These are phyloP conservation scores for Tragelaphus imberbis DNA, from an alignment of 2,113 vertebrate genomes.

Conservation along the genomic window DNA sequence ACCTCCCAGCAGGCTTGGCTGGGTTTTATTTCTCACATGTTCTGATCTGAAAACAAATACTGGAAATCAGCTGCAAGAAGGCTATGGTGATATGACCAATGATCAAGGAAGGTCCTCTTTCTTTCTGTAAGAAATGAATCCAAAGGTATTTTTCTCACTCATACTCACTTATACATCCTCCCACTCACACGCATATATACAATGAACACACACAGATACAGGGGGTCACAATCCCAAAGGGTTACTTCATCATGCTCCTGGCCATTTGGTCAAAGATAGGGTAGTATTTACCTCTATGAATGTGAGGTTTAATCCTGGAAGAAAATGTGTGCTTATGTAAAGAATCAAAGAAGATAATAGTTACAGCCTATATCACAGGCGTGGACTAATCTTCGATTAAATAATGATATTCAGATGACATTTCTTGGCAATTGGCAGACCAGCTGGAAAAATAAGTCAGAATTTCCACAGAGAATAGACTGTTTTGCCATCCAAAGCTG, in stretches of 20 bases:
- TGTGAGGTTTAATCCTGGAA: slow-evolving; percentile 4
- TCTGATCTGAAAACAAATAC: slow-evolving; percentile 41
- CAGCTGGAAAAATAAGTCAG: slow-evolving; percentile 70
- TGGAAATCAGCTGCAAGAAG: slow-evolving; percentile 16
- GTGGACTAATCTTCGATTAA: slow-evolving; percentile 67
- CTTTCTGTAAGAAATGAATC: neutral
- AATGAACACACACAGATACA: neutral
- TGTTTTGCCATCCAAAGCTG: slow-evolving; percentile 80
- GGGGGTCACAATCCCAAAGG: fast-evolving
- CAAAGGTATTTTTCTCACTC: neutral
- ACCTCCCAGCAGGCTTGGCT: neutral
- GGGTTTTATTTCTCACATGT: neutral
- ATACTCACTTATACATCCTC: neutral
- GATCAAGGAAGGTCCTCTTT: neutral
- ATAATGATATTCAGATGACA: slow-evolving; percentile 77
- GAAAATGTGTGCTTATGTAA: slow-evolving; percentile 44
- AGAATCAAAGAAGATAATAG: slow-evolving; percentile 68
- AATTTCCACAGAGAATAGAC: slow-evolving; percentile 78
- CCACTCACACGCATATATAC: neutral
- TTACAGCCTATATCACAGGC: slow-evolving; percentile 68
- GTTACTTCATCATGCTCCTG: neutral
- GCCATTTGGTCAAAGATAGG: slow-evolving; percentile 10
- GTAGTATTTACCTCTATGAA: slow-evolving; percentile 3
- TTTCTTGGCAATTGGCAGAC: slow-evolving; percentile 68
- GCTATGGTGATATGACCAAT: neutral